Conservation (phyloP, 2,888 invertebrate species). For the Troides oblongomaculatus region DNA sequence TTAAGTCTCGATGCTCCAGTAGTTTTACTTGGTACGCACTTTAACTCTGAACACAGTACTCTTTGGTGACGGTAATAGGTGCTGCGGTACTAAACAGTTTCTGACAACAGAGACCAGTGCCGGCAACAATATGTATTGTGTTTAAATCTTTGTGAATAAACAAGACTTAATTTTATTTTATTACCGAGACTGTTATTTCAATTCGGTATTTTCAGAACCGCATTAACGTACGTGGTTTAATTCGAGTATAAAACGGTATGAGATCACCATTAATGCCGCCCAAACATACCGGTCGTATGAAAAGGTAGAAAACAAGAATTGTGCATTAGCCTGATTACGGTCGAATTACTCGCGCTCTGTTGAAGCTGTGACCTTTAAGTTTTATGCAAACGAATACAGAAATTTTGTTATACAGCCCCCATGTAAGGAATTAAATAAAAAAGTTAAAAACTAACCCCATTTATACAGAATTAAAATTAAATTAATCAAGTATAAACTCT, state of each 20-base stretch:
- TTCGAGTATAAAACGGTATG: background rate
- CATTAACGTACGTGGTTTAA: background rate
- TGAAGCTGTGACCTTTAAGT: conserved; percentile 32
- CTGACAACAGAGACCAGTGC: too few species aligned
- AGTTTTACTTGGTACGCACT: too few species aligned
- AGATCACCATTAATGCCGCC: conserved; percentile 43
- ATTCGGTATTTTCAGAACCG: background rate
- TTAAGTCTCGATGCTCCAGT: too few species aligned
- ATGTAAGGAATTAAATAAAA: background rate
- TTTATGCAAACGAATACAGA: conserved; percentile 15
- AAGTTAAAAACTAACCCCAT: background rate
- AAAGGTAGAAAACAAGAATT: conserved; percentile 63
- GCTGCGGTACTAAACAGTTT: too few species aligned
- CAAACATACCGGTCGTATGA: conserved; percentile 59
- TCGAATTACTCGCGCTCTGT: conserved; percentile 57
- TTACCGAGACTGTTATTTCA: background rate
- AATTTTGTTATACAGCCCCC: conserved; percentile 9
- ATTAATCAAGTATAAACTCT: too few species aligned
- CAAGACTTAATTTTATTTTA: too few species aligned
- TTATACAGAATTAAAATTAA: background rate
- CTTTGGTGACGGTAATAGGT: too few species aligned
- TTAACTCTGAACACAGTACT: too few species aligned
- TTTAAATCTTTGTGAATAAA: too few species aligned
- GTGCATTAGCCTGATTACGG: conserved; percentile 76
- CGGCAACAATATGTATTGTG: too few species aligned